These are phyloP conservation scores for Coregonus clupeaformis DNA, from an alignment of 2,113 vertebrate genomes.

Conservation along the genomic window DNA sequence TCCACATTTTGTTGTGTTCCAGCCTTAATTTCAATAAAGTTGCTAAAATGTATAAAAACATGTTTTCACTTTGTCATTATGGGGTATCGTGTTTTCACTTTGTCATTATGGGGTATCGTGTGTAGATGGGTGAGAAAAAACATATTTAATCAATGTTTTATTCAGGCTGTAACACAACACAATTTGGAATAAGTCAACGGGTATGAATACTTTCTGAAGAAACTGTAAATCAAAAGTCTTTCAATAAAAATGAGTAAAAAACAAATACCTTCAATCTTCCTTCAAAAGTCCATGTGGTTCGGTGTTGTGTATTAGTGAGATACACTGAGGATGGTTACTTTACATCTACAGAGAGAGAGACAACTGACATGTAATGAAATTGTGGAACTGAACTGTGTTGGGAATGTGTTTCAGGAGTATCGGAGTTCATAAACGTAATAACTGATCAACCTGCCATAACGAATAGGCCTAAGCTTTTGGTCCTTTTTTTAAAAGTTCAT, in stretches of 20 bases:
- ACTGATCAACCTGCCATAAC: background rate
- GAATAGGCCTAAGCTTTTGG: background rate
- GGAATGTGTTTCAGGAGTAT: background rate
- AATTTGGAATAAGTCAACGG: too few relatives aligned
- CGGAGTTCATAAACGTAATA: background rate
- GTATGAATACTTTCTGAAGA: too few relatives aligned
- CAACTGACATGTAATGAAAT: background rate
- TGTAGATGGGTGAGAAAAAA: too few relatives aligned
- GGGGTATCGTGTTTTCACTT: too few relatives aligned
- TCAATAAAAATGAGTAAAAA: background rate
- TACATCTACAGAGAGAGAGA: background rate
- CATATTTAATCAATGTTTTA: too few relatives aligned
- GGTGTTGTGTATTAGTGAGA: background rate
- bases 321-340: background rate
- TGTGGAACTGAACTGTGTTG: background rate
- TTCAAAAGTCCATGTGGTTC: background rate
- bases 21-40: too few relatives aligned
- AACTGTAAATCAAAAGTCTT: background rate
- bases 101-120: too few relatives aligned
- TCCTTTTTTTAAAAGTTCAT: background rate
- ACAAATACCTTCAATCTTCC: conserved; percentile 14
- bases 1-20: too few relatives aligned
- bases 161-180: too few relatives aligned
- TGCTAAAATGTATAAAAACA: too few relatives aligned
- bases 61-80: too few relatives aligned